Evolutionary conservation across 2,113 vertebrate species (phyloP).

Genomic region (Eurystomus gularis): DNA sequence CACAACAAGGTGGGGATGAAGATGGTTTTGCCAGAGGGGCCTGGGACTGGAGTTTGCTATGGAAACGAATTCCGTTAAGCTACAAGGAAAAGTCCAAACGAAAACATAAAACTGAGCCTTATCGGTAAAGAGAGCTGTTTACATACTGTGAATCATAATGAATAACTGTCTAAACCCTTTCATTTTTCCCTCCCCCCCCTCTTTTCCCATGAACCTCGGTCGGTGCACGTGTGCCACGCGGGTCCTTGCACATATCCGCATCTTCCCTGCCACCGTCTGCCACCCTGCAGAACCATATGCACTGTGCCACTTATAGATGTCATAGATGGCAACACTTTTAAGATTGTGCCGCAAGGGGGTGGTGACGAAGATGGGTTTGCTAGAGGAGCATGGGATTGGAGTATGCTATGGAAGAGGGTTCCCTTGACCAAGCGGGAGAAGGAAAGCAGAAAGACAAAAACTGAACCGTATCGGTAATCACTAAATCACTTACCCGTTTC

Average conservation of each 20-base stretch:
- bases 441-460: slow-evolving; percentile 88
- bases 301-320: slow-evolving; percentile 98
- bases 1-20: slow-evolving; percentile 98
- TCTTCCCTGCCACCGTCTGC: slow-evolving; percentile 62
- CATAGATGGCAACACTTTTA: slow-evolving; percentile 90
- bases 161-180: slow-evolving; percentile 70
- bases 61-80: slow-evolving; percentile 95
- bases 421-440: slow-evolving; percentile 91
- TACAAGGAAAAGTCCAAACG: slow-evolving; percentile 93
- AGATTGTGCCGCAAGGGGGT: slow-evolving; percentile 90
- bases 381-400: slow-evolving; percentile 99
- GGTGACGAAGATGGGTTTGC: slow-evolving; percentile 95
- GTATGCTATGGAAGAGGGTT: slow-evolving; percentile 99
- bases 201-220: slow-evolving; percentile 55
- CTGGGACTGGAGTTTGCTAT: slow-evolving; percentile 98
- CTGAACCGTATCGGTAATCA: slow-evolving; percentile 99
- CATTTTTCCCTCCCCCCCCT: slow-evolving; percentile 71
- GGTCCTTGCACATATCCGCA: slow-evolving; percentile 52
- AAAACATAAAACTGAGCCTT: slow-evolving; percentile 92
- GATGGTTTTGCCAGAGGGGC: slow-evolving; percentile 97
- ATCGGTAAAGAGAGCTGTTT: slow-evolving; percentile 88
- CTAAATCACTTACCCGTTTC: slow-evolving; percentile 76
- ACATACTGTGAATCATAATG: not conserved
- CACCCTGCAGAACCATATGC: slow-evolving; percentile 88
- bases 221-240: slow-evolving; percentile 46